A percentile compares a stretch with the other conserved stretches of the same genome.
phyloP scores from a whole-genome alignment of 1,140 invertebrate genomes.

The Drosophila azteca region DNA sequence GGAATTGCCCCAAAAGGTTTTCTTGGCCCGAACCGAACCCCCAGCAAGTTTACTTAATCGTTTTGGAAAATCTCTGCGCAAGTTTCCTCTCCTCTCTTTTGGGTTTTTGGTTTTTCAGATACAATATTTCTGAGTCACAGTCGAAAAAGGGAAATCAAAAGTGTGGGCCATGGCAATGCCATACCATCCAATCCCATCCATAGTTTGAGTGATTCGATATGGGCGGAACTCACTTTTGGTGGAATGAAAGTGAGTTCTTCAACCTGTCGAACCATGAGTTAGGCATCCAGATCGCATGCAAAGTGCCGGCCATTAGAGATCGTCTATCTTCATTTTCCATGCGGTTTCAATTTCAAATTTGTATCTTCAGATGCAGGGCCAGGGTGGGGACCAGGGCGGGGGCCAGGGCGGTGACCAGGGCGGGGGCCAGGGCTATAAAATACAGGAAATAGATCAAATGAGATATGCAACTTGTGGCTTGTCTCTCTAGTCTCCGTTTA shows the following conservation, averaged over 20 bases:
- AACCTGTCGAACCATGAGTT: conserved; percentile 65
- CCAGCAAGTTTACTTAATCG: conserved; percentile 62
- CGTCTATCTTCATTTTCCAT: conserved; percentile 36
- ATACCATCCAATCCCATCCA: conserved; percentile 7
- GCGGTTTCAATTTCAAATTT: conserved; percentile 45
- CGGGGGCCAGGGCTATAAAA: background rate
- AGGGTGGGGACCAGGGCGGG: conserved; percentile 1
- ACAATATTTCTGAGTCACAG: conserved; percentile 60
- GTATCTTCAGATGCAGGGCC: background rate
- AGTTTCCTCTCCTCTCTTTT: conserved; percentile 45
- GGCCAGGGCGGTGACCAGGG: background rate
- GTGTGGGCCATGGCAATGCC: conserved; percentile 47
- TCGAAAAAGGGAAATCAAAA: conserved; percentile 56
- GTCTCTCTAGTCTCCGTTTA: background rate
- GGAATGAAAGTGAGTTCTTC: conserved; percentile 66
- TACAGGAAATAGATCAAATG: conserved; percentile 23
- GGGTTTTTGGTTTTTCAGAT: conserved; percentile 18
- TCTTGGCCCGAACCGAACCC: conserved; percentile 50
- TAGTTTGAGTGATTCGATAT: conserved; percentile 50
- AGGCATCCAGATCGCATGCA: conserved; percentile 57
- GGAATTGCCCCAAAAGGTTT: conserved; percentile 59
- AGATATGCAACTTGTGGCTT: conserved; percentile 1
- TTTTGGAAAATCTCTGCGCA: conserved; percentile 59
- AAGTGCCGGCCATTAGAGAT: conserved; percentile 50
- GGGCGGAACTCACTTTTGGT: conserved; percentile 49